Evolutionary conservation across 2,888 invertebrate genomes (phyloP), one percentile per base, ranked within the genome.

Genomic region (Buathra laborator): DNA sequence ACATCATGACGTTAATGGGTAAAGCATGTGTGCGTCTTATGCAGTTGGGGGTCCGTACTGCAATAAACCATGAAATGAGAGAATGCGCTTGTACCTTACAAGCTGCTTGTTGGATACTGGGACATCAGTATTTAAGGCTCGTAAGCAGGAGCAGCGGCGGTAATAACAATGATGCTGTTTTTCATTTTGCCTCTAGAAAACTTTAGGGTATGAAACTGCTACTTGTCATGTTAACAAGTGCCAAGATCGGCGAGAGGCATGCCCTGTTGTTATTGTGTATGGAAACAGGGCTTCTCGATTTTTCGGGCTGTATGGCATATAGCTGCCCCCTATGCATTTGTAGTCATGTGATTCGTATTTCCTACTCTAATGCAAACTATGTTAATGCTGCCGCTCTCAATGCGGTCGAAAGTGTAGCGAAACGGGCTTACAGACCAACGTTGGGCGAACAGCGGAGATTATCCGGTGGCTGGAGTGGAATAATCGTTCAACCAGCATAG

Each of bases 171-270:
- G 64, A 64, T 37, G 43, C 71, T 24, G 64, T 10, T 75, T 64
- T 56, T 81, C 74, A 66, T 84, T 64, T 74, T 59, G 6, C 62
- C 74, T 74, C 81, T 70, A 12, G 29, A 66, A 78, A 78, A 68
- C 48, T 53, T 14, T 48, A 43, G 16, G 56, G 74, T 48, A 53
- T 70, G 24, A 24, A 24, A 24, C 75, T 46, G 66, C 66, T 62
- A 24, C 29, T 10, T 32, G 62, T 32, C 64, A 19, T 67, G 56
- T 51, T n/a, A 78, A 78, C 29, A 56, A 62, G 59, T n/a, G 62
- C 46, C 37, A 12, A 44, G 29, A 53, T 16, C 29, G 29, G 56
- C 46, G 43, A 75, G 64, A 53, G 71, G 43, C 3, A 76, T 56
- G 6, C 46, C 43, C 24, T 48, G 19, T 51, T 53, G 6, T 53